Base-by-base conservation (phyloP, 2,888 invertebrate genomes). In the Apeira syringaria region DNA sequence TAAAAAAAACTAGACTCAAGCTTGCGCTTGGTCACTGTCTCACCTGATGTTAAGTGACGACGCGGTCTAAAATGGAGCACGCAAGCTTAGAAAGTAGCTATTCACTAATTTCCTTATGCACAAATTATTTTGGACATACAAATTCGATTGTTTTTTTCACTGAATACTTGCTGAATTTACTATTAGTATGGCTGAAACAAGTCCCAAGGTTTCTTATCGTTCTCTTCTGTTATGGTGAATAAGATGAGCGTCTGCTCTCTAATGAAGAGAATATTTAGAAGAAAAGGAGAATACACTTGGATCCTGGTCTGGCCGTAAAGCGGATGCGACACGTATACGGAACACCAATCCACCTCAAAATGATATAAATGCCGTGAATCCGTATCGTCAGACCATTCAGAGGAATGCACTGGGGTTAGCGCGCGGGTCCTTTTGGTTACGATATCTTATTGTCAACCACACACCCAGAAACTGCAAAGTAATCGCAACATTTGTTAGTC, bases 391-490 rank as follows among this genome's bases (percentile, higher is more conserved):
- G 74, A 73, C 73, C 87, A 91, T 93, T 95, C 97, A 98, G 84
- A 98, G 95, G 92, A 98, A 98, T 91, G 98, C 98, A 92, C 97
- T 97, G 76, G 98, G 97, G 92, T 98, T 97, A 91, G 97, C 97
- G 68, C 97, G 93, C 71, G 98, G 98, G 92, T 98, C 98, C 94
- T 98, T 98, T 92, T 98, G 98, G 92, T 99, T 99, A 91, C 99
- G 95, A 93, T 97, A 99, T 74, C 98, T 94, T 82, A 98, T 95
- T 70, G 98, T 98, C 93, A 99, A 92, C 96, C 96, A 96, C 57
- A 98, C 97, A 91, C 98, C 98, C 90, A 98, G 93, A 92, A 99
- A 98, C 98, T 99, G 96, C 56, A 87, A 88, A 80, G 70, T 68
- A 85, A 80, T 76, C 59, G 66, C 53, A 56, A 70, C 55, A 63